Base-by-base conservation (phyloP, 2,797 vertebrate genomes). In the Lithobates pipiens region DNA sequence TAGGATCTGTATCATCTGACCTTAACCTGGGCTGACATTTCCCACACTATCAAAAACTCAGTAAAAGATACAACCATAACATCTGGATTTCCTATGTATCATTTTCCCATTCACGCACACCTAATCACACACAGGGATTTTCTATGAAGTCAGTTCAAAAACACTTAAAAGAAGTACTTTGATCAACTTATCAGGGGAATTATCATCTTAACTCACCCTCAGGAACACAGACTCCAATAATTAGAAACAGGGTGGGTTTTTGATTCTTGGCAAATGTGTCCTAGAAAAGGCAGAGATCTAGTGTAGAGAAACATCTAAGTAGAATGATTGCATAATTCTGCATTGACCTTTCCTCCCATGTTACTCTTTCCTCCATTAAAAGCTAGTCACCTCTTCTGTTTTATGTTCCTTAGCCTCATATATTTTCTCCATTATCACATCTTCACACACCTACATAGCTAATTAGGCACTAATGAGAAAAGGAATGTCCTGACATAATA, bases 401-500 rank as follows among this genome's bases (percentile, higher is more conserved):
- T 86, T 77, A 86, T 78, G 75, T 68, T 61, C 79, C 23, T 16
- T 21, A 39, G 61, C 61, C 67, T 86, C 85, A 68, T 79, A 77
- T 86, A 82, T 83, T 86, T 83, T 72, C 54, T 57, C 57, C 23
- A 73, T 83, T 86, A 86, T 83, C 80, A 65, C 85, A 29, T 76
- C 50, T 42, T 34, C 36, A n/a, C 57, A 83, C 85, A 83, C 80
- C 80, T 86, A 82, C 75, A 83, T 72, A 79, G 80, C 76, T 86
- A 82, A 86, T 86, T 86, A 86, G 68, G 83, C 83, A 75, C 80
- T 86, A 86, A 86, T 83, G 76, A 74, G 75, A 79, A 83, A 78
- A 75, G 29, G n/a, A 83, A 77, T 79, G 85, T 32, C 44, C 80
- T 83, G 85, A 78, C 85, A 86, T 63, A 73, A 77, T 82, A 81